These are phyloP conservation scores for Pristionchus maxplancki DNA, from an alignment of 2,888 invertebrate genomes.

Conservation along the genomic window DNA sequence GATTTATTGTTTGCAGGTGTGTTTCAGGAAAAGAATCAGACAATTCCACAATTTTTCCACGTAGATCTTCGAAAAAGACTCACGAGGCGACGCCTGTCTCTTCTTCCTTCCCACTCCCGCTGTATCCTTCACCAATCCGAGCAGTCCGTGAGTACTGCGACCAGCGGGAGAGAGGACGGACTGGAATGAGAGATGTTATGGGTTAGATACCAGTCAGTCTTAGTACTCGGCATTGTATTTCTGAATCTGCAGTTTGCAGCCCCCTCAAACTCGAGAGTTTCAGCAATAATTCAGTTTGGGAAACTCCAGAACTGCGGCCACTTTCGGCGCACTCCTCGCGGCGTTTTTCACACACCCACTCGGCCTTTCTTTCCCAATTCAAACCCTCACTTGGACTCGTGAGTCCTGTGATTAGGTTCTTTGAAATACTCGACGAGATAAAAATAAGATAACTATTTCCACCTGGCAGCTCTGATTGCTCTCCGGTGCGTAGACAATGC, in stretches of 20 bases:
- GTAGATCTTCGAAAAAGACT: background rate
- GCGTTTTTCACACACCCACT: background rate
- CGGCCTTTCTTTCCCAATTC: background rate
- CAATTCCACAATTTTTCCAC: no score
- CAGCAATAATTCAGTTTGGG: background rate
- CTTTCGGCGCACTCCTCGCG: background rate
- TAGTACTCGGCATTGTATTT: background rate
- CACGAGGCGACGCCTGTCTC: conserved; percentile 49
- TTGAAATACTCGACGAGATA: no score
- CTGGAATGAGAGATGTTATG: background rate
- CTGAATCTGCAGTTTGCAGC: background rate
- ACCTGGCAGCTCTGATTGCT: conserved; percentile 53
- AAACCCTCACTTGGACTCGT: background rate
- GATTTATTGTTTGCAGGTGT: background rate
- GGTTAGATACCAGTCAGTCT: background rate
- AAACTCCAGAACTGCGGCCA: conserved; percentile 1
- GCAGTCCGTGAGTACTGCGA: conserved; percentile 67
- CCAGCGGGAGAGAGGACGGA: conserved; percentile 65
- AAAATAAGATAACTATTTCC: no score
- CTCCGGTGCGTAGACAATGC: conserved; percentile 63
- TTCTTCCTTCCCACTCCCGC: conserved; percentile 53
- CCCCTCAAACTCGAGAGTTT: background rate
- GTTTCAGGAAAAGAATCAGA: no score
- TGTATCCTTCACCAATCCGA: conserved; percentile 70
- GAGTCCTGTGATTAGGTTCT: no score